Conservation (phyloP, 1,140 invertebrate genomes). For the Sarcophaga peregrina region DNA sequence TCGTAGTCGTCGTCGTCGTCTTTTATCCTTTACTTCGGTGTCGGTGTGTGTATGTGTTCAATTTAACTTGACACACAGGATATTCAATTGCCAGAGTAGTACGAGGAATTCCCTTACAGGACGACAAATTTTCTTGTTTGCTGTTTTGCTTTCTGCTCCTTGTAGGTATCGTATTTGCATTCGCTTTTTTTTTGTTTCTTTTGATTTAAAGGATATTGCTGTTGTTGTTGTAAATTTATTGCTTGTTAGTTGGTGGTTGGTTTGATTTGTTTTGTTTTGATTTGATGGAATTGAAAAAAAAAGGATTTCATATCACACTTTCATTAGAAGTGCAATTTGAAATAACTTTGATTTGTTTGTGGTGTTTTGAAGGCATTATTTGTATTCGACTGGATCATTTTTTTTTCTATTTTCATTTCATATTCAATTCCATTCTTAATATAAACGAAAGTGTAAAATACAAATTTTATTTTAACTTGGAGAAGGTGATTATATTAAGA, state of each 20-base stretch:
- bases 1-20: neutral
- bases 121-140: neutral
- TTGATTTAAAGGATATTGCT: neutral
- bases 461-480: no score
- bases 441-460: no score
- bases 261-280: neutral
- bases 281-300: slow-evolving; percentile 2
- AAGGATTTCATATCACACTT: neutral
- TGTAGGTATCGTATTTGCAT: neutral
- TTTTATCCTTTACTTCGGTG: neutral
- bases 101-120: slow-evolving; percentile 41
- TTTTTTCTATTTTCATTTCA: no score
- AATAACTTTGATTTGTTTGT: no score
- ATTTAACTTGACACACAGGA: slow-evolving; percentile 63
- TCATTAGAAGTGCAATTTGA: neutral
- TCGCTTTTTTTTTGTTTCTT: neutral
- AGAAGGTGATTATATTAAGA: no score
- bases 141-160: neutral
- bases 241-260: slow-evolving; percentile 23
- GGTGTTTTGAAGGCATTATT: no score
- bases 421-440: no score
- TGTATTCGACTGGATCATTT: no score
- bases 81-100: neutral
- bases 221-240: slow-evolving; percentile 4
- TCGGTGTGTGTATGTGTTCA: slow-evolving; percentile 50